Conservation (phyloP, 2,888 invertebrate species). For the Himalopsyche kuldschensis region DNA sequence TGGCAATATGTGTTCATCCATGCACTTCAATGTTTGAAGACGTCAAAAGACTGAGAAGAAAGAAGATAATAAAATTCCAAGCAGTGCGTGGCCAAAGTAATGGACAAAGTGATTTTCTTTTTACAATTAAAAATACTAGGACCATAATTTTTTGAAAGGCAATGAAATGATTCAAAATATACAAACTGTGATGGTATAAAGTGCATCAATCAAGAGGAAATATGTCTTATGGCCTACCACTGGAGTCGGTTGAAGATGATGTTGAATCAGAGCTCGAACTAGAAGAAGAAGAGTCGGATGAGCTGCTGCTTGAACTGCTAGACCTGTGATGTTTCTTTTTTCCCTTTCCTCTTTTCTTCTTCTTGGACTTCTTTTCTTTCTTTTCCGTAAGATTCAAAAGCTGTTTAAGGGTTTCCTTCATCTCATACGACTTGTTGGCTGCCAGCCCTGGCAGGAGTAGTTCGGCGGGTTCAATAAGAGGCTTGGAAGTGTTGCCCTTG, state of each 20-base stretch:
- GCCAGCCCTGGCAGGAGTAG: slow-evolving; percentile 63
- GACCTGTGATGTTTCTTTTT: slow-evolving; percentile 68
- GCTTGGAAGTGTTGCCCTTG: slow-evolving; percentile 62
- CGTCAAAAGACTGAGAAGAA: no score
- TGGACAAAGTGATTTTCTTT: no score
- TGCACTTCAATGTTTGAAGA: no score
- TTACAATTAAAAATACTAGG: no score
- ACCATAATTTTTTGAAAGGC: no score
- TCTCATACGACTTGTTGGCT: slow-evolving; percentile 61
- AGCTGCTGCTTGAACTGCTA: slow-evolving; percentile 68
- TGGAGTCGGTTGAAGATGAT: slow-evolving; percentile 60
- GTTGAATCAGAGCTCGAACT: slow-evolving; percentile 63
- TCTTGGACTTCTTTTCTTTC: slow-evolving; percentile 64
- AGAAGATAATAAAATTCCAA: no score
- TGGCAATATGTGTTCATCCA: no score
- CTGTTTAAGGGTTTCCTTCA: slow-evolving; percentile 68
- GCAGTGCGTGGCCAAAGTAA: no score
- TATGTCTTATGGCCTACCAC: slow-evolving; percentile 47
- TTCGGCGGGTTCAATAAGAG: slow-evolving; percentile 66
- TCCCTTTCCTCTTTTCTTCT: slow-evolving; percentile 65
- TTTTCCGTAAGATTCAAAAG: slow-evolving; percentile 62
- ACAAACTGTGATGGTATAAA: no score
- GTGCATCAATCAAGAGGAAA: not conserved
- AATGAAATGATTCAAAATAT: not conserved
- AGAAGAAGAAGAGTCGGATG: slow-evolving; percentile 69